Conservation (phyloP, 1,140 invertebrate species). For the Chlorops oryzae region DNA sequence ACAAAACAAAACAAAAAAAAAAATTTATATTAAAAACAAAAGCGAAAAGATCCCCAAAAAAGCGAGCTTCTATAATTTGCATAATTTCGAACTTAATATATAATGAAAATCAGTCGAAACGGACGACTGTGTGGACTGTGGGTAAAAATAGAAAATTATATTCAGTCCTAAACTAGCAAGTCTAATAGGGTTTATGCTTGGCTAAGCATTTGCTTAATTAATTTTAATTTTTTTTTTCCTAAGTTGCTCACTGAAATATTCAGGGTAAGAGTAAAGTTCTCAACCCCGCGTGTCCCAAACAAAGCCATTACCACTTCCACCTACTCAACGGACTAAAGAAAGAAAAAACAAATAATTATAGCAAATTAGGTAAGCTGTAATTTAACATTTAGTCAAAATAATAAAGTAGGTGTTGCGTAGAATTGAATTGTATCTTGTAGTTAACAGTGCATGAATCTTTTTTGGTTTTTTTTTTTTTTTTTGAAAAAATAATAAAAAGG, state of each 20-base stretch:
- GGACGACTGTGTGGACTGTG: too few relatives aligned
- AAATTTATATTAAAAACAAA: too few relatives aligned
- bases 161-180: slow-evolving; percentile 11
- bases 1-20: background rate
- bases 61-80: too few relatives aligned
- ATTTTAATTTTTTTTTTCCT: slow-evolving; percentile 12
- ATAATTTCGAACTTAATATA: slow-evolving; percentile 47
- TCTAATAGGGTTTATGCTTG: slow-evolving; percentile 5
- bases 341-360: slow-evolving; percentile 3
- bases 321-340: too few relatives aligned
- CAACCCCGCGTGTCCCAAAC: too few relatives aligned
- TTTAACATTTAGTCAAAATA: slow-evolving; percentile 42
- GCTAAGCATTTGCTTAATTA: slow-evolving; percentile 16
- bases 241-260: too few relatives aligned
- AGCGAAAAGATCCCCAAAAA: too few relatives aligned
- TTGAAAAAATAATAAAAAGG: too few relatives aligned
- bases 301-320: too few relatives aligned
- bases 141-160: too few relatives aligned
- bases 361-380: slow-evolving; percentile 45
- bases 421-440: slow-evolving; percentile 8
- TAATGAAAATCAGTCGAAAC: slow-evolving; percentile 30
- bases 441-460: slow-evolving; percentile 11
- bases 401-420: slow-evolving; percentile 38
- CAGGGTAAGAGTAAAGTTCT: too few relatives aligned
- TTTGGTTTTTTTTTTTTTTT: too few relatives aligned